Evolutionary conservation across 2,888 invertebrate genomes (phyloP), one percentile per base, ranked within the genome.

Genomic region (Phlogophora meticulosa): DNA sequence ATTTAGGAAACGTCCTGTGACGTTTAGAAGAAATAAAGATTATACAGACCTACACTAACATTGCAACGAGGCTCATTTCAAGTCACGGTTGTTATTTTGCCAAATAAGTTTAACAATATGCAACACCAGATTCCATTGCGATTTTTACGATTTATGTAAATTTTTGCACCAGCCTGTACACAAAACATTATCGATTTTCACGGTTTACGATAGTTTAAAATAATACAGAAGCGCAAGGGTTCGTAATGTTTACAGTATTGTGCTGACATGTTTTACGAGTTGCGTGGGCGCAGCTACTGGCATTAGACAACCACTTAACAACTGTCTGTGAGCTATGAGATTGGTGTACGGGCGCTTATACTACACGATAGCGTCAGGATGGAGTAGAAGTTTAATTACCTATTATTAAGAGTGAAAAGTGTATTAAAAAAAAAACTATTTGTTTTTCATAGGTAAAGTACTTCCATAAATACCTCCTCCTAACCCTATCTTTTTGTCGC

Each of bases 191-290:
- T 57, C 22, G 55, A 64, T 59, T 61, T 22, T 42, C 45, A 62
- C 5, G 73, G 72, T 78, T 78, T 81, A 81, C 55, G 69, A 43
- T 42, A 53, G 75, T 67, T 78, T 67, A 76, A 76, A 78, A 74
- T 67, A 73, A 66, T 64, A 64, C 70, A 63, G 66, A 66, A 67
- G 43, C 69, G 42, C 51, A 75, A 69, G 63, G 64, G 76, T 60
- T 49, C 15, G 34, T 28, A 10, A 24, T 79, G 76, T 81, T 82
- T 81, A 82, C 71, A 55, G 40, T 59, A 62, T 13, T 9, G 45
- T 36, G 70, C 72, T 76, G 78, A 78, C 81, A 76, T 80, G 78
- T 73, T 82, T 80, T 75, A 82, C 68, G 83, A 68, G 68, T 43
- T 56, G 72, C 64, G 81, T 71, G 57, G 66, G 81, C 70, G 62